phyloP scores from a whole-genome alignment of 2,113 vertebrate species.

The Pycnonotus jocosus region DNA sequence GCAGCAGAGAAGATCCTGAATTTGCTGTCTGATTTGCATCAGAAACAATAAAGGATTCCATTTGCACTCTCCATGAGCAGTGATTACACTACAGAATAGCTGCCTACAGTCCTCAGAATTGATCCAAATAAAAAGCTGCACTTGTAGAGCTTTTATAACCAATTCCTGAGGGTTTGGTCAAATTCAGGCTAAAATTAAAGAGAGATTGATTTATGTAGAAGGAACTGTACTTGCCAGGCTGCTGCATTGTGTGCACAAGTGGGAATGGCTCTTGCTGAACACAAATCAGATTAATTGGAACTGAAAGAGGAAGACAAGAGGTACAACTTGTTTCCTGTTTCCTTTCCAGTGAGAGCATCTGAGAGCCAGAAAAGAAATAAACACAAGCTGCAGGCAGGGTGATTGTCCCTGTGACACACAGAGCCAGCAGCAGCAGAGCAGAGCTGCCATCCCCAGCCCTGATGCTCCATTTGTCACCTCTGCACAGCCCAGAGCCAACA shows the following conservation, averaged over 20 bases:
- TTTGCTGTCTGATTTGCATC: background rate
- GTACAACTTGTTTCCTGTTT: background rate
- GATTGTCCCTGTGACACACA: background rate
- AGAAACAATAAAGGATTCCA: background rate
- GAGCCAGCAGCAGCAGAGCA: background rate
- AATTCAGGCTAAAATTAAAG: constrained; percentile 29
- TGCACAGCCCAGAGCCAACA: background rate
- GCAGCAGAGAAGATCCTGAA: background rate
- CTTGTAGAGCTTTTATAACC: constrained; percentile 2
- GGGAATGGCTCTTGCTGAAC: background rate
- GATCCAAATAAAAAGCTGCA: constrained; percentile 40
- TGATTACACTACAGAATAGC: background rate
- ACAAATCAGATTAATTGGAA: constrained; percentile 16
- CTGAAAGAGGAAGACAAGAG: background rate
- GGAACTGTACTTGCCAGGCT: background rate
- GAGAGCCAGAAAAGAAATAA: background rate
- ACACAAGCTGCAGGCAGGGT: background rate
- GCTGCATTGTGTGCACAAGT: background rate
- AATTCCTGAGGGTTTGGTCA: constrained; percentile 51
- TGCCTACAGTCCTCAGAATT: constrained; percentile 44
- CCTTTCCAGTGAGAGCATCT: background rate
- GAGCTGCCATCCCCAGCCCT: background rate
- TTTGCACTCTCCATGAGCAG: background rate
- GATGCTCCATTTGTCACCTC: background rate
- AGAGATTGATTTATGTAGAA: constrained; percentile 39